Conservation (phyloP, 2,113 vertebrate species). For the Machaerirhynchus nigripectus region DNA sequence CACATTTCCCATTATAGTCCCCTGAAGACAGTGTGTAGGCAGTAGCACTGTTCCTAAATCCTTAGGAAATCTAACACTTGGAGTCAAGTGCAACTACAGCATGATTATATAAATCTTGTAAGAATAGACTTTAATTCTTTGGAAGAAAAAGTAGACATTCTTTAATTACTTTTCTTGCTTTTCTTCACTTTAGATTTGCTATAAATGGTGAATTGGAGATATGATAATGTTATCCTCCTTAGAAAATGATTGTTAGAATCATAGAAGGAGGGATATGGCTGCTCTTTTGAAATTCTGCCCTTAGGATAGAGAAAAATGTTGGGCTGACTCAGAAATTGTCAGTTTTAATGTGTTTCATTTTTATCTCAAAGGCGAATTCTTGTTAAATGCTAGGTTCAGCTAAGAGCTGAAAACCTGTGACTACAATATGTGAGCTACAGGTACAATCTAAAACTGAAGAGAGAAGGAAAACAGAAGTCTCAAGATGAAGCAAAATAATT, state of each 20-base stretch:
- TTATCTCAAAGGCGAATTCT: background rate
- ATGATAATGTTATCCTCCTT: background rate
- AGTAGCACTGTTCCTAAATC: background rate
- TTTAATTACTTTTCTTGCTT: conserved; percentile 14
- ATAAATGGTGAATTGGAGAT: background rate
- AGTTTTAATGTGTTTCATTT: background rate
- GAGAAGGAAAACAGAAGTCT: background rate
- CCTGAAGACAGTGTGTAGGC: background rate
- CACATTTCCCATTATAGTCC: background rate
- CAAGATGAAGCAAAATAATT: background rate
- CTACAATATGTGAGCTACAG: background rate
- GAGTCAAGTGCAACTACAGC: background rate
- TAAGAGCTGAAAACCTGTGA: background rate
- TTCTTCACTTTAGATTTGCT: conserved; percentile 6
- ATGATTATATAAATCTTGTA: background rate
- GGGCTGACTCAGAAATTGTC: background rate
- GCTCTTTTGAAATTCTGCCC: conserved; percentile 6
- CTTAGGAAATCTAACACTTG: background rate
- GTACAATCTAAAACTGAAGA: background rate
- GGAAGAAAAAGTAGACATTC: background rate
- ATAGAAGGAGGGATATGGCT: background rate
- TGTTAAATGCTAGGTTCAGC: background rate
- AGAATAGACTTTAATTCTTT: background rate
- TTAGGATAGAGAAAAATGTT: background rate
- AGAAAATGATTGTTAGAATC: background rate